Percentiles rank a stretch among this genome's conserved stretches.
phyloP scores from a whole-genome alignment of 2,797 vertebrate genomes.

The Platyrinchus mystaceus region DNA sequence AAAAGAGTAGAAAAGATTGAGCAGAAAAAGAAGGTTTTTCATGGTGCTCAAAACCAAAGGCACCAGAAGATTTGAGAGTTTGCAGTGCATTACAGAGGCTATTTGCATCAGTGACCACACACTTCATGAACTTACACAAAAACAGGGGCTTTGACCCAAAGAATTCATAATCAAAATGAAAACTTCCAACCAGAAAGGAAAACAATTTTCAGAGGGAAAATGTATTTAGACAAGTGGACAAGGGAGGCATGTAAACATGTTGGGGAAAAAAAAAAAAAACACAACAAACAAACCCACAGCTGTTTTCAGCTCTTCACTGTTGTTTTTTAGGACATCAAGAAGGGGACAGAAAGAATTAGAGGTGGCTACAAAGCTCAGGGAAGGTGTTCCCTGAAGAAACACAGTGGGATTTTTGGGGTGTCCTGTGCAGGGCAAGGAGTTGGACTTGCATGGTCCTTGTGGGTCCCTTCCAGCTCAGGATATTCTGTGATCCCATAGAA shows the following conservation, averaged over 20 bases:
- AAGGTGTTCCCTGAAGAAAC: background rate
- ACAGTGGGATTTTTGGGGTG: background rate
- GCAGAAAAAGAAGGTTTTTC: background rate
- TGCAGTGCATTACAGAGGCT: background rate
- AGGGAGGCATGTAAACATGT: background rate
- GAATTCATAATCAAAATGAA: background rate
- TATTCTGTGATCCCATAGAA: background rate
- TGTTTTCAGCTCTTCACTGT: background rate
- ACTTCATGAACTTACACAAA: rapidly evolving
- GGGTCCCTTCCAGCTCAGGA: background rate
- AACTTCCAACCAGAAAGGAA: background rate
- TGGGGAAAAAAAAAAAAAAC: background rate
- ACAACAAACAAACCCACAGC: too few relatives aligned
- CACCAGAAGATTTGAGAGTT: background rate
- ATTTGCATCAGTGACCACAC: too few relatives aligned
- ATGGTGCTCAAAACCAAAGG: rapidly evolving
- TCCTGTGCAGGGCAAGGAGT: background rate
- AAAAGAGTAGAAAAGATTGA: background rate
- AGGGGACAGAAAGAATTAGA: background rate
- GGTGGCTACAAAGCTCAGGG: background rate
- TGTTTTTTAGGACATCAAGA: background rate
- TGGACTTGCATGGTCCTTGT: background rate
- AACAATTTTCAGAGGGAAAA: background rate
- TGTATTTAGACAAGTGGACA: background rate
- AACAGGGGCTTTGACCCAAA: background rate